Evolutionary conservation across 2,113 vertebrate genomes (phyloP).

Genomic region (Semnornis frantzii): DNA sequence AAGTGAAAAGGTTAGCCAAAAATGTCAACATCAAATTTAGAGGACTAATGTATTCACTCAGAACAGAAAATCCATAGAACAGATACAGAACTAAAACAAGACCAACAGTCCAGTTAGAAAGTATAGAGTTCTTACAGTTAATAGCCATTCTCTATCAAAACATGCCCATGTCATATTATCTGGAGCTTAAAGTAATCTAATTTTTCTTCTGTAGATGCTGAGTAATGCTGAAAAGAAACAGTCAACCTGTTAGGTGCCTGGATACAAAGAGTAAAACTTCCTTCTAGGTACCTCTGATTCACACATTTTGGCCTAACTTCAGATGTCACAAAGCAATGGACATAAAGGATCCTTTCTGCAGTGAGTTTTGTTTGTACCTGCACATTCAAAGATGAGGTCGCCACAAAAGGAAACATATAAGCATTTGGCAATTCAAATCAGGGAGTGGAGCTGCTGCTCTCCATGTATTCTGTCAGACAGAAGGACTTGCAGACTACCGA

Average conservation of each 20-base stretch:
- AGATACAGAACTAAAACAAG: background rate
- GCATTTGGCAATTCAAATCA: conserved; percentile 41
- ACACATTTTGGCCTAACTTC: background rate
- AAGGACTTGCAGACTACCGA: conserved; percentile 3
- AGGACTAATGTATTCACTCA: background rate
- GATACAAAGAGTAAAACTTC: background rate
- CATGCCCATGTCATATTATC: background rate
- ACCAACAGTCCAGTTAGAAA: background rate
- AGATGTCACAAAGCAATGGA: background rate
- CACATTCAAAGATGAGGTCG: background rate
- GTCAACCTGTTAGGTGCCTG: background rate
- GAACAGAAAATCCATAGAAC: background rate
- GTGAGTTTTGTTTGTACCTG: background rate
- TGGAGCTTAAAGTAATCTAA: background rate
- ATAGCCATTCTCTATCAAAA: background rate
- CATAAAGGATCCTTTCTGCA: background rate
- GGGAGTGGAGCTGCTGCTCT: background rate
- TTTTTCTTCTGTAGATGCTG: background rate
- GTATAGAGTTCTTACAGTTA: background rate
- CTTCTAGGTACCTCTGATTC: background rate
- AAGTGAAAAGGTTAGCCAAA: background rate
- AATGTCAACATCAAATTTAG: background rate
- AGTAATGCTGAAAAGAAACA: background rate
- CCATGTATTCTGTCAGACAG: background rate
- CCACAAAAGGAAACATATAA: background rate